Percentiles rank a stretch among this genome's conserved stretches.
Evolutionary conservation across 2,888 invertebrate genomes (phyloP).

Genomic region (Reticulitermes lucifugus): DNA sequence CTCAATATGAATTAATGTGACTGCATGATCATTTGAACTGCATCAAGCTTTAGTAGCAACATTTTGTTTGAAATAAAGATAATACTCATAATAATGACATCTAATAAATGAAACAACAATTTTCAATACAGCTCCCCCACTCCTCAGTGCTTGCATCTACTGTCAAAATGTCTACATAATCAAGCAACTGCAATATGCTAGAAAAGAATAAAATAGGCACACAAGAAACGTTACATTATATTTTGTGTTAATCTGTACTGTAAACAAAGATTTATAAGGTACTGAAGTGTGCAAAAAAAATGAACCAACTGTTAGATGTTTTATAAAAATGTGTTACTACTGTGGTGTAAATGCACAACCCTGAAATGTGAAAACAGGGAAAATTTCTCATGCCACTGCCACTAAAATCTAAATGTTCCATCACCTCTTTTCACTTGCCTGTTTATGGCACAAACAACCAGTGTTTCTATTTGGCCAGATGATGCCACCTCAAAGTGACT

Average conservation of each 20-base stretch:
- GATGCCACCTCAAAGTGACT: too few relatives aligned
- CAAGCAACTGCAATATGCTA: slow-evolving; percentile 48
- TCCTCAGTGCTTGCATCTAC: slow-evolving; percentile 47
- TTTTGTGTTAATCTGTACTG: slow-evolving; percentile 43
- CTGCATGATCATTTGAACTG: not conserved
- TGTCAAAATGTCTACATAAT: slow-evolving; percentile 47
- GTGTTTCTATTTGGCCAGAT: too few relatives aligned
- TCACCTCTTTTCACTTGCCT: not conserved
- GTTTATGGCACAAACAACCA: too few relatives aligned
- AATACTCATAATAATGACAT: slow-evolving; percentile 17
- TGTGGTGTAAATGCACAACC: slow-evolving; percentile 23
- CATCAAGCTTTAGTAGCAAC: slow-evolving; percentile 18
- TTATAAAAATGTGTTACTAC: slow-evolving; percentile 23
- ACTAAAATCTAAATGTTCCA: not conserved
- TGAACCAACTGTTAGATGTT: not conserved
- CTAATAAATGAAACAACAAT: slow-evolving; percentile 31
- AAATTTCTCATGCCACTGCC: slow-evolving; percentile 15
- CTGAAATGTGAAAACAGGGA: slow-evolving; percentile 40
- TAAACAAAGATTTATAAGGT: slow-evolving; percentile 9
- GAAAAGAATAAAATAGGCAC: slow-evolving; percentile 48
- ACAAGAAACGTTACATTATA: slow-evolving; percentile 39
- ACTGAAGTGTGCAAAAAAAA: slow-evolving; percentile 24
- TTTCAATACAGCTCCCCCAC: slow-evolving; percentile 24
- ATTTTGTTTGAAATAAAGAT: not conserved
- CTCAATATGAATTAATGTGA: too few relatives aligned